Evolutionary conservation across 2,797 vertebrate species (phyloP), one percentile per base, ranked within the genome.

Genomic region (Sandelia bainsii): DNA sequence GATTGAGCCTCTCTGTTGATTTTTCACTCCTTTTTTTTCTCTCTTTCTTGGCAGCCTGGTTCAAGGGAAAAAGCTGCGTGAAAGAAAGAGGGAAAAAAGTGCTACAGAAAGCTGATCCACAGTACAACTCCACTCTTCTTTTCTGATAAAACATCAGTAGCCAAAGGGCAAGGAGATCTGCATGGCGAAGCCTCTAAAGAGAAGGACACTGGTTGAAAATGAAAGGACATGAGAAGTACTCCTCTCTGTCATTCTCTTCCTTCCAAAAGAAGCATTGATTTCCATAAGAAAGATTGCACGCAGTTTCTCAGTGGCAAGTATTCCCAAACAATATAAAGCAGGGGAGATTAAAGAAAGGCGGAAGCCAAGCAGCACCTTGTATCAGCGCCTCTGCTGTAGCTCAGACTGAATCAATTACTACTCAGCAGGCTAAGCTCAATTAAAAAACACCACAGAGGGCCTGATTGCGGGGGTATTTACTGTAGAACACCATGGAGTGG

Each of bases 281-380:
- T 98, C 97, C 98, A 99, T 98, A 97, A 98, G 96, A 98, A 99
- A 97, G 97, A 96, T 96, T 94, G 94, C 95, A 95, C 90, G 94
- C 93, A 94, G 94, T 96, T 96, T 96, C 97, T 96, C 95, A 94
- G 95, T 96, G 96, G 96, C 95, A 95, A 97, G 94, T 95, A 96
- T 97, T 96, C 95, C 95, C 87, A 83, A 90, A 90, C 90, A 91
- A 97, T 96, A 94, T 95, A 95, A 96, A 96, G 96, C 95, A 91
- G 93, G 90, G 92, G 94, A 96, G 96, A 98, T 98, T 97, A 98
- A 97, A 97, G 94, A 96, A 95, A 97, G 89, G 91, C 93, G 89
- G 91, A 91, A 92, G 90, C 87, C 94, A 94, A 94, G 83, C 93
- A 95, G 93, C 95, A 97, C 96, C 97, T 96, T 96, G 95, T 96